Evolutionary conservation across 2,797 vertebrate species (phyloP).

Genomic region (Coranthus polyacanthus): DNA sequence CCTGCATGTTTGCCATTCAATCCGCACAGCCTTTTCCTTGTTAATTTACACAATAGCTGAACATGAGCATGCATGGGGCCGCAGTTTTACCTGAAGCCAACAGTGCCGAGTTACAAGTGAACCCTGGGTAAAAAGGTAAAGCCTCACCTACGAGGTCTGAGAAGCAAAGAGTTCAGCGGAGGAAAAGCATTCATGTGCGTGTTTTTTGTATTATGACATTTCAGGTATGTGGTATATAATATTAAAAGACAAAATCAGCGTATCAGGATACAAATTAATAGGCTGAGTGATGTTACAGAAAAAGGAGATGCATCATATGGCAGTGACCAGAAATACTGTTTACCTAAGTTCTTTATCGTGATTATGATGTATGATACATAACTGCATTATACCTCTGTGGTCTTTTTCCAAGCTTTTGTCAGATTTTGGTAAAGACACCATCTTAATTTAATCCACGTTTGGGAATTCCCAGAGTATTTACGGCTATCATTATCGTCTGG

Average conservation of each 20-base stretch:
- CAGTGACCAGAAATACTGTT: slow-evolving; percentile 61
- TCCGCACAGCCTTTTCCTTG: slow-evolving; percentile 80
- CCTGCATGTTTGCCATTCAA: slow-evolving; percentile 87
- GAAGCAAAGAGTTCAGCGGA: slow-evolving; percentile 55
- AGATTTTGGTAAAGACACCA: slow-evolving; percentile 73
- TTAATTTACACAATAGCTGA: slow-evolving; percentile 84
- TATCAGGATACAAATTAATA: slow-evolving; percentile 31
- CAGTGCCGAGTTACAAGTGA: slow-evolving; percentile 84
- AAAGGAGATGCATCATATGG: slow-evolving; percentile 24
- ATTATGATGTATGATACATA: slow-evolving; percentile 42
- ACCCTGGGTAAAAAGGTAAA: slow-evolving; percentile 74
- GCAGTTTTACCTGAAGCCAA: slow-evolving; percentile 83
- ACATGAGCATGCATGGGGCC: slow-evolving; percentile 81
- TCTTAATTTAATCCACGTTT: slow-evolving; percentile 72
- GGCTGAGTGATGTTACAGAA: slow-evolving; percentile 27
- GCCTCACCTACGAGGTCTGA: slow-evolving; percentile 50
- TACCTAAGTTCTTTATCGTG: slow-evolving; percentile 47
- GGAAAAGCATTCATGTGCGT: slow-evolving; percentile 41
- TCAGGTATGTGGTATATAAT: slow-evolving; percentile 28
- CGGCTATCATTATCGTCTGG: slow-evolving; percentile 76
- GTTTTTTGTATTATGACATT: slow-evolving; percentile 28
- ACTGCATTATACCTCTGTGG: slow-evolving; percentile 44
- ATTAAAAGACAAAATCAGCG: slow-evolving; percentile 35
- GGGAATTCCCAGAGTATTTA: slow-evolving; percentile 79
- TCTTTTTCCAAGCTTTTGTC: slow-evolving; percentile 52